Conservation (phyloP, 2,797 vertebrate genomes). For the Tachyglossus aculeatus region DNA sequence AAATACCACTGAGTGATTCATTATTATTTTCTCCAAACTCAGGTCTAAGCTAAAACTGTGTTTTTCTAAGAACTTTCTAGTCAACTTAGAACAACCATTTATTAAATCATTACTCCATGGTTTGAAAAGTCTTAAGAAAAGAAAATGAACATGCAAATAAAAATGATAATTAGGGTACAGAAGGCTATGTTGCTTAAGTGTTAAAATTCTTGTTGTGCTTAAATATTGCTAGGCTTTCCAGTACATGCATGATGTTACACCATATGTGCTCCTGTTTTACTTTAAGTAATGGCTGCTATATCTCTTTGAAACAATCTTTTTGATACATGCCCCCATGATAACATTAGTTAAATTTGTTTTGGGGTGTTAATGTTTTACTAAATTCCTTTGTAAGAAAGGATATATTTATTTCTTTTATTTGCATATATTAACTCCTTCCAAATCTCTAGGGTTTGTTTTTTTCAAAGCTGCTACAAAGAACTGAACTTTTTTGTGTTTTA, state of each 20-base stretch:
- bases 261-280: constrained; percentile 39
- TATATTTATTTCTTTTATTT: constrained; percentile 23
- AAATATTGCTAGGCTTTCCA: constrained; percentile 34
- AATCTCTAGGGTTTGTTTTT: constrained; percentile 35
- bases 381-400: neutral
- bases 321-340: constrained; percentile 5
- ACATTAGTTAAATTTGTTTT: constrained; percentile 23
- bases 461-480: constrained; percentile 50
- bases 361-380: neutral
- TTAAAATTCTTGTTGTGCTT: constrained; percentile 25
- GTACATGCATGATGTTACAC: neutral
- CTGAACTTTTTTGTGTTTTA: constrained; percentile 68
- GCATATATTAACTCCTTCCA: constrained; percentile 19
- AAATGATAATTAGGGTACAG: constrained; percentile 34
- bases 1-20: too few relatives aligned
- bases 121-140: constrained; percentile 11
- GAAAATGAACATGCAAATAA: constrained; percentile 38
- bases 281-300: constrained; percentile 21
- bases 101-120: neutral
- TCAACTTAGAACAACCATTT: too few relatives aligned
- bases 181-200: constrained; percentile 25
- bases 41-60: too few relatives aligned
- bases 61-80: too few relatives aligned
- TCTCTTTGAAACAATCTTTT: constrained; percentile 6
- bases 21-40: too few relatives aligned